phyloP scores from a whole-genome alignment of 2,888 invertebrate genomes.

The Fragum fragum region DNA sequence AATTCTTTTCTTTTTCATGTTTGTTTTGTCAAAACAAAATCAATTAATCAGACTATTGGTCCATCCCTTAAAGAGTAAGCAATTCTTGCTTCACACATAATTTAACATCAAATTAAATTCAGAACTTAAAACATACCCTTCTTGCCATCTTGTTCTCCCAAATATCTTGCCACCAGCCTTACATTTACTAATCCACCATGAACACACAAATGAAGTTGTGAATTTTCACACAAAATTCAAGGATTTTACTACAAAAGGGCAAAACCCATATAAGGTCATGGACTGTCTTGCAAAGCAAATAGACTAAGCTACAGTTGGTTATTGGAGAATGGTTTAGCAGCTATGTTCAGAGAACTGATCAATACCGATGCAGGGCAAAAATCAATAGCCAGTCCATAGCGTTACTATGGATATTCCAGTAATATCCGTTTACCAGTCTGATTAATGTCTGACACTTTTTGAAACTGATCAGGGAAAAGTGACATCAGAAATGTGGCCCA shows the following conservation, averaged over 20 bases:
- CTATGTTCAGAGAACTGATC: conserved; percentile 45
- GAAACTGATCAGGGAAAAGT: not conserved
- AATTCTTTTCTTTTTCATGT: not conserved
- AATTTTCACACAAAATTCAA: conserved; percentile 5
- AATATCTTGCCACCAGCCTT: not conserved
- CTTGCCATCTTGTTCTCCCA: conserved; percentile 45
- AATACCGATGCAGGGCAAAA: conserved; percentile 62
- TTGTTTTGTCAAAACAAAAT: not conserved
- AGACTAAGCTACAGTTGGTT: conserved; percentile 69
- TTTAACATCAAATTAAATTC: not conserved
- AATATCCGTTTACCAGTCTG: not conserved
- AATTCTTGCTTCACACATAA: not conserved
- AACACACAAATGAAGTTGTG: conserved; percentile 1
- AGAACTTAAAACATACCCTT: conserved; percentile 46
- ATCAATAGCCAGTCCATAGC: conserved; percentile 59
- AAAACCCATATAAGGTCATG: conserved; percentile 58
- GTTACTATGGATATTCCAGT: conserved; percentile 54
- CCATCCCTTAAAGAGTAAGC: not conserved
- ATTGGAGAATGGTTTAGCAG: conserved; percentile 54
- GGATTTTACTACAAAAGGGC: conserved; percentile 38
- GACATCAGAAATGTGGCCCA: not conserved
- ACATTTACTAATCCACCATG: conserved; percentile 46
- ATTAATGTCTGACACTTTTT: conserved; percentile 16
- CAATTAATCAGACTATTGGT: not conserved
- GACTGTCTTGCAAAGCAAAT: conserved; percentile 50